Evolutionary conservation across 2,797 vertebrate species (phyloP), one percentile per base, ranked within the genome.

Genomic region (Sebastes itinus): DNA sequence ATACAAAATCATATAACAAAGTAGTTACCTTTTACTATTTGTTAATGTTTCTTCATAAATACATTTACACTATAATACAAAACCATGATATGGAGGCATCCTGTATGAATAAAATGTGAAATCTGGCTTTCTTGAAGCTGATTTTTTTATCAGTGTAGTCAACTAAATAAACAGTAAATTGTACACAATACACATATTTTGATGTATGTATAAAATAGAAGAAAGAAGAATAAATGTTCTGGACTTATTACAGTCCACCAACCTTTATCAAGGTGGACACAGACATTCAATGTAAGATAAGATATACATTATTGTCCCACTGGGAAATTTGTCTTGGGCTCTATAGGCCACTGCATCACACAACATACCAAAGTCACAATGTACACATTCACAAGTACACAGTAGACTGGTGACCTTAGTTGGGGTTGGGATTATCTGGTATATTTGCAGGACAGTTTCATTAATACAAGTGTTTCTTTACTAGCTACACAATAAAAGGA

Each of bases 281-380:
- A 8, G 20, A 22, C 16, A 46, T 38, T 23, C 20, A 42, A 32
- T 33, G 1, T 42, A 13, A 38, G 35, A 38, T 38, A 5, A 38
- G 35, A 38, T 38, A 38, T 38, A 38, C 35, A 2, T 38, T 38
- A 38, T 38, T 38, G 35, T 38, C 4, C 35, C 35, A 38, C 35
- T 13, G 1, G 4, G 35, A 38, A 38, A 38, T 38, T 38, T 38
- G 35, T 38, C 0, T 38, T 38, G 12, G 33, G 33, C 0, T 13
- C 33, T 35, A 35, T 35, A 35, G 1, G 11, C 33, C 12, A 35
- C 33, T 35, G 33, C 11, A 35, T 35, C 33, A 35, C 33, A 35
- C 33, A 35, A 12, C 33, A 35, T 35, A 35, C 33, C 33, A 0
- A 35, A 35, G 33, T 35, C 33, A 35, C 33, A 35, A 35, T 35